phyloP scores from a whole-genome alignment of 2,113 vertebrate genomes.

The Rhinogobius similis region DNA sequence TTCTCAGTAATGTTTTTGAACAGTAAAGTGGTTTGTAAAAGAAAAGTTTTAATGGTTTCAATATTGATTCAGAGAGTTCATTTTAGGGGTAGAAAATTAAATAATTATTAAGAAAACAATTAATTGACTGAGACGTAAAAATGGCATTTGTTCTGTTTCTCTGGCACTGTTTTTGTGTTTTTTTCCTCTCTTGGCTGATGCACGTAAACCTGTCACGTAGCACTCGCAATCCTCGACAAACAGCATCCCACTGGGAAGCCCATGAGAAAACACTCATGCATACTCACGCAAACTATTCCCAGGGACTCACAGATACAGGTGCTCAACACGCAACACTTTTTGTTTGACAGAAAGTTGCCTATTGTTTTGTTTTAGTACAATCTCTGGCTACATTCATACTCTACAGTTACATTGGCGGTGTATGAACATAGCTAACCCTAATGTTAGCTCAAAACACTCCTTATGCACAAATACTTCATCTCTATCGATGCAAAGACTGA shows the following conservation, averaged over 20 bases:
- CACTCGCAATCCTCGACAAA: conserved; percentile 59
- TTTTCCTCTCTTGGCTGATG: conserved; percentile 50
- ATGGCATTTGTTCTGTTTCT: conserved; percentile 48
- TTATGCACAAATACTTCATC: conserved; percentile 30
- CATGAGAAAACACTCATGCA: conserved; percentile 43
- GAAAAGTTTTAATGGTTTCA: too few species aligned
- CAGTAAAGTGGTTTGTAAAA: not conserved
- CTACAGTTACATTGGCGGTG: conserved; percentile 50
- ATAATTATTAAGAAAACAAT: not conserved
- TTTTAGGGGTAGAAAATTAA: too few species aligned
- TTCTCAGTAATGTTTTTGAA: too few species aligned
- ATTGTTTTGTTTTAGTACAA: conserved; percentile 28
- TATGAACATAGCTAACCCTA: too few species aligned
- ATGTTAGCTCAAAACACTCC: conserved; percentile 44
- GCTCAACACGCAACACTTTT: conserved; percentile 24
- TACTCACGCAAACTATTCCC: conserved; percentile 16
- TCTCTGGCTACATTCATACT: conserved; percentile 12
- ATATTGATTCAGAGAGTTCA: too few species aligned
- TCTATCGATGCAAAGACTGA: conserved; percentile 29
- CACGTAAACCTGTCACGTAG: conserved; percentile 49
- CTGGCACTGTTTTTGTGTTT: conserved; percentile 58
- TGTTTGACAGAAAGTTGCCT: conserved; percentile 27
- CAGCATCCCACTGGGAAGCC: conserved; percentile 50
- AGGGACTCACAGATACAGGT: conserved; percentile 22
- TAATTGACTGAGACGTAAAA: conserved; percentile 30